Percentiles rank a stretch among this genome's conserved stretches.
These are phyloP conservation scores for Cataglyphis hispanica DNA, from an alignment of 1,140 invertebrate genomes.

Conservation along the genomic window DNA sequence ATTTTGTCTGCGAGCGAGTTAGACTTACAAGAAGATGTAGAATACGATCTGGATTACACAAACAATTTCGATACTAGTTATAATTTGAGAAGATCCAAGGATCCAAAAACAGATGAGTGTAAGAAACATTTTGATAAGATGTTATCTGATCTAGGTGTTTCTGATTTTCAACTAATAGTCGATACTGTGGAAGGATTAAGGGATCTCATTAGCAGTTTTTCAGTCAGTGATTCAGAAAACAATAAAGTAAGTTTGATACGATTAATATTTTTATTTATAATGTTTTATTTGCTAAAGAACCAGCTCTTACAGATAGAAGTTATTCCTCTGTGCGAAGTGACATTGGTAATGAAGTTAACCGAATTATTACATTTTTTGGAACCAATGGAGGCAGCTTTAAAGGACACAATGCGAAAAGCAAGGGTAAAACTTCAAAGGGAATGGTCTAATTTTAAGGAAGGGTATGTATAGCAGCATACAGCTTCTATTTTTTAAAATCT, in stretches of 20 bases:
- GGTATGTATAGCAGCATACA: conserved; percentile 72
- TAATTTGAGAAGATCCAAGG: conserved; percentile 24
- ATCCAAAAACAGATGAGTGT: neutral
- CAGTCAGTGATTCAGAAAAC: neutral
- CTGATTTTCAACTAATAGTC: conserved; percentile 81
- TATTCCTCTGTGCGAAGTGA: conserved; percentile 76
- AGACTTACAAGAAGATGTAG: conserved; percentile 42
- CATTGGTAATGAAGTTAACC: conserved; percentile 76
- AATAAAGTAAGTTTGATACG: conserved; percentile 49
- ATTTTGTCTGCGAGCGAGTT: conserved; percentile 32
- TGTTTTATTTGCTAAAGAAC: conserved; percentile 6
- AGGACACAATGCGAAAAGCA: conserved; percentile 76
- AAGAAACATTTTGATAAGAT: conserved; percentile 76
- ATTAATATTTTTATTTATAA: conserved; percentile 37
- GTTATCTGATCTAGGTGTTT: conserved; percentile 78
- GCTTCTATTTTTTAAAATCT: conserved; percentile 25
- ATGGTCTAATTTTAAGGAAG: conserved; percentile 79
- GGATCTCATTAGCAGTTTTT: conserved; percentile 76
- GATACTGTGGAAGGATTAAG: conserved; percentile 80
- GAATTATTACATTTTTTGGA: conserved; percentile 75
- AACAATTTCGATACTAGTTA: conserved; percentile 50
- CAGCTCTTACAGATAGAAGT: conserved; percentile 68
- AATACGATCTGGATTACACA: conserved; percentile 44
- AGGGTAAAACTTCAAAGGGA: conserved; percentile 80
- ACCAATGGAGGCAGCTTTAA: conserved; percentile 74